Conservation (phyloP, 2,113 vertebrate genomes). For the Microcebus ravelobensis region DNA sequence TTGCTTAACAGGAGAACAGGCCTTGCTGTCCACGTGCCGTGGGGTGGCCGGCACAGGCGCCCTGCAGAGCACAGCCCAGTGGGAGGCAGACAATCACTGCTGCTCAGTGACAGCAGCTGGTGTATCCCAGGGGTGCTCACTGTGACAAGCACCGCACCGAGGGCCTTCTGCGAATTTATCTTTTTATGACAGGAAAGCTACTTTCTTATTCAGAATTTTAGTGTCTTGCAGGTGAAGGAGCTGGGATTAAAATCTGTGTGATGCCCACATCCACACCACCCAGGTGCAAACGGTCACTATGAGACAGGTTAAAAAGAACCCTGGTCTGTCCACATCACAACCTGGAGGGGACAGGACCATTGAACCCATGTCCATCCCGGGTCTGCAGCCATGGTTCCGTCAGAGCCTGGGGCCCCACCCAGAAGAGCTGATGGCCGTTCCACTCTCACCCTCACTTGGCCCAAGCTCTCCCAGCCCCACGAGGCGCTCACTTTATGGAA, state of each 20-base stretch:
- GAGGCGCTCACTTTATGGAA: constrained; percentile 87
- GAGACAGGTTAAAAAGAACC: fast-evolving
- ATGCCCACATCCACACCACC: fast-evolving
- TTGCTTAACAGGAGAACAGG: background rate
- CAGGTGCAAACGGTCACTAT: fast-evolving
- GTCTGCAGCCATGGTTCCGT: background rate
- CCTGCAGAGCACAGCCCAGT: background rate
- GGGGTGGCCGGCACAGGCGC: fast-evolving
- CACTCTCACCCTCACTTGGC: fast-evolving
- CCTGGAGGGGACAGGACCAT: fast-evolving
- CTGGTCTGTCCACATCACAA: background rate
- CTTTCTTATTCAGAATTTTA: background rate
- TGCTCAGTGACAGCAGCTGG: fast-evolving
- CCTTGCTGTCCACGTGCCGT: background rate
- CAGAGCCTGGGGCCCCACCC: no score
- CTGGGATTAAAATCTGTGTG: background rate
- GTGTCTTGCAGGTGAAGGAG: fast-evolving
- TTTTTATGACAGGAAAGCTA: background rate
- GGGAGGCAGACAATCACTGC: no score
- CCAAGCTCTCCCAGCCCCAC: fast-evolving
- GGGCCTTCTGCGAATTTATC: background rate
- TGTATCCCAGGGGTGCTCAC: background rate
- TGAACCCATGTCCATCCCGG: fast-evolving
- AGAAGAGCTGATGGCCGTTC: background rate
- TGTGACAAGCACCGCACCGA: fast-evolving